Percentiles rank a stretch among this genome's conserved stretches.
phyloP scores from a whole-genome alignment of 2,113 vertebrate species.

The Salvelinus namaycush region DNA sequence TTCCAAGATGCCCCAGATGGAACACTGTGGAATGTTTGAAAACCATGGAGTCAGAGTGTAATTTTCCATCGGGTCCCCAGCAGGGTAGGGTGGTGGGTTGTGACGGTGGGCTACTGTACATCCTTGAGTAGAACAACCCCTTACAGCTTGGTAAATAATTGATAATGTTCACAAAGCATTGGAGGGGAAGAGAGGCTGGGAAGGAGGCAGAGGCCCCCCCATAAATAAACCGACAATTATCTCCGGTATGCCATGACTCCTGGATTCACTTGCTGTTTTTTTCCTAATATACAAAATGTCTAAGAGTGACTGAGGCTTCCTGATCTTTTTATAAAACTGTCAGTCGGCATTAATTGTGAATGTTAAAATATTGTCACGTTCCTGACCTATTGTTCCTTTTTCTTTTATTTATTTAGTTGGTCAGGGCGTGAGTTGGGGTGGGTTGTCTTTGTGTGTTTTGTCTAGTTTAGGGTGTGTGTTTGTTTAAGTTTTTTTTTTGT shows the following conservation, averaged over 20 bases:
- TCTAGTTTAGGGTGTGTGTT: no score
- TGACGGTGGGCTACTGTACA: conserved; percentile 19
- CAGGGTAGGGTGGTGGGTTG: not conserved
- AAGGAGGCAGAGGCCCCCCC: conserved; percentile 10
- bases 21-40: no score
- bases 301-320: conserved; percentile 10
- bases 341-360: conserved; percentile 24
- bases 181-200: conserved; percentile 7
- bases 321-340: conserved; percentile 35
- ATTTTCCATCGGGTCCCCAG: conserved; percentile 4
- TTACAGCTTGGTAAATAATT: conserved; percentile 62
- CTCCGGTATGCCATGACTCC: conserved; percentile 4
- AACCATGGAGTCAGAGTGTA: not conserved
- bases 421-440: no score
- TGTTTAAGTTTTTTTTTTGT: no score
- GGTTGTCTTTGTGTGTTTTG: no score
- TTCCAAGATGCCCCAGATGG: not conserved
- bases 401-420: no score
- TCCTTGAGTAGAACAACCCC: conserved; percentile 24
- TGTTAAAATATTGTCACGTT: conserved; percentile 52
- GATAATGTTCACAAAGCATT: conserved; percentile 59
- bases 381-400: no score
- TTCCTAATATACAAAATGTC: conserved; percentile 11
- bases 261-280: conserved; percentile 13
- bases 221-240: conserved; percentile 47